Conservation (phyloP, 1,140 invertebrate species). For the Plodia interpunctella region DNA sequence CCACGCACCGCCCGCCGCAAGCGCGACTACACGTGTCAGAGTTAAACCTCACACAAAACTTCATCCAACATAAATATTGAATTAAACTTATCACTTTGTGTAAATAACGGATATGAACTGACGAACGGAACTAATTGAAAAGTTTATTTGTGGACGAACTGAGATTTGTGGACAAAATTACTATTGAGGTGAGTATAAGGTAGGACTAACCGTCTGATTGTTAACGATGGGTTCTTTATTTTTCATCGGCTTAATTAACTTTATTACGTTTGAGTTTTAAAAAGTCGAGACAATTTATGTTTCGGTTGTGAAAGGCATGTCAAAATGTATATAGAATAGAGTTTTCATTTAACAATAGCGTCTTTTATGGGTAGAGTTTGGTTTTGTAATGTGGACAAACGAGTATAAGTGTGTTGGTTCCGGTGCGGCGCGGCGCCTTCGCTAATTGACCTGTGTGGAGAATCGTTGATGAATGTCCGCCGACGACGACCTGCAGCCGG, state of each 20-base stretch:
- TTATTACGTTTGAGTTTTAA: not conserved
- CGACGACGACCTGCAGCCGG: constrained; percentile 19
- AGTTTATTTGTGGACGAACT: not conserved
- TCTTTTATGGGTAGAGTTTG: constrained; percentile 22
- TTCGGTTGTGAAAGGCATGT: constrained; percentile 15
- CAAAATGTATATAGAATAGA: constrained; percentile 3
- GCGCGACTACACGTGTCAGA: constrained; percentile 11
- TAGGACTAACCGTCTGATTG: constrained; percentile 27
- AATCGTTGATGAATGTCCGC: constrained; percentile 56
- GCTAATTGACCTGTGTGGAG: constrained; percentile 53
- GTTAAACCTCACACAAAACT: not conserved
- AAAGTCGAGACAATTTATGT: constrained; percentile 3
- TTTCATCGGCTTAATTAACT: constrained; percentile 6
- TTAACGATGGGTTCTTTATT: not conserved
- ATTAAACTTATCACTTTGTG: constrained; percentile 1
- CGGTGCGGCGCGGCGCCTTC: constrained; percentile 34
- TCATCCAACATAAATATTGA: not conserved
- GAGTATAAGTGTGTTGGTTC: constrained; percentile 21
- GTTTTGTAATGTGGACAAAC: constrained; percentile 23
- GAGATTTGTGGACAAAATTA: constrained; percentile 13
- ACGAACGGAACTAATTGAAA: constrained; percentile 7
- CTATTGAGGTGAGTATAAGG: constrained; percentile 32
- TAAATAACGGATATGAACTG: constrained; percentile 17
- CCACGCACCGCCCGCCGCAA: constrained; percentile 30
- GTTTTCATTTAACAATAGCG: constrained; percentile 24